Evolutionary conservation across 2,113 vertebrate genomes (phyloP).

Genomic region (Xiphophorus hellerii): DNA sequence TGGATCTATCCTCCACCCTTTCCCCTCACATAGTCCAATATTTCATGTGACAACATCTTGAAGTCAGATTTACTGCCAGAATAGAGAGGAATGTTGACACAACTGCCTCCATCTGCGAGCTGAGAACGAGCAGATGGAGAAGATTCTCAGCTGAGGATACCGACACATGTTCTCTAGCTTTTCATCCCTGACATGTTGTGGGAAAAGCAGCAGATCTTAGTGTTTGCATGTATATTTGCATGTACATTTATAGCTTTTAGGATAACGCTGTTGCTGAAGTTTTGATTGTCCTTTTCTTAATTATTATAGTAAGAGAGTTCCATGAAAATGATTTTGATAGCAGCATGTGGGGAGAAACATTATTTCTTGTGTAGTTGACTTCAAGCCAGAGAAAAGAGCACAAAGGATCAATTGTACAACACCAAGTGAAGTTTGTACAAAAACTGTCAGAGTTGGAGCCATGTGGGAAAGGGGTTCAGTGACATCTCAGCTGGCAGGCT

Average conservation of each 20-base stretch:
- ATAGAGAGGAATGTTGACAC: slow-evolving; percentile 58
- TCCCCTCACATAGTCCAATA: background rate
- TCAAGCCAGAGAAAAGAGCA: slow-evolving; percentile 27
- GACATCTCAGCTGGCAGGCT: slow-evolving; percentile 64
- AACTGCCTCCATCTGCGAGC: slow-evolving; percentile 62
- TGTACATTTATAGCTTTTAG: slow-evolving; percentile 14
- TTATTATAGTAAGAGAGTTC: background rate
- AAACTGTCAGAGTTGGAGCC: slow-evolving; percentile 21
- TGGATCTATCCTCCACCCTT: background rate
- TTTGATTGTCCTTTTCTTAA: background rate
- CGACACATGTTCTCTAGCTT: slow-evolving; percentile 49
- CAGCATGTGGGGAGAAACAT: slow-evolving; percentile 5
- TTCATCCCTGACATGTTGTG: slow-evolving; percentile 57
- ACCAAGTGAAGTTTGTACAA: slow-evolving; percentile 45
- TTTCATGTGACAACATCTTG: slow-evolving; percentile 44
- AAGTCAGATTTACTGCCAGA: slow-evolving; percentile 40
- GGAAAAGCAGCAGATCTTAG: slow-evolving; percentile 44
- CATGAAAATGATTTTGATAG: slow-evolving; percentile 17
- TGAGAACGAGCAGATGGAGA: slow-evolving; percentile 42
- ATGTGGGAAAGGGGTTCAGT: slow-evolving; percentile 58
- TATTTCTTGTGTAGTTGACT: slow-evolving; percentile 3
- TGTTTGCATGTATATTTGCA: background rate
- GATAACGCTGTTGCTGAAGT: slow-evolving; percentile 25
- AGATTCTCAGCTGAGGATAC: slow-evolving; percentile 51
- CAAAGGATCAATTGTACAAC: slow-evolving; percentile 46